Base-by-base conservation (phyloP, 2,888 invertebrate genomes). In the Pachydiplax longipennis region DNA sequence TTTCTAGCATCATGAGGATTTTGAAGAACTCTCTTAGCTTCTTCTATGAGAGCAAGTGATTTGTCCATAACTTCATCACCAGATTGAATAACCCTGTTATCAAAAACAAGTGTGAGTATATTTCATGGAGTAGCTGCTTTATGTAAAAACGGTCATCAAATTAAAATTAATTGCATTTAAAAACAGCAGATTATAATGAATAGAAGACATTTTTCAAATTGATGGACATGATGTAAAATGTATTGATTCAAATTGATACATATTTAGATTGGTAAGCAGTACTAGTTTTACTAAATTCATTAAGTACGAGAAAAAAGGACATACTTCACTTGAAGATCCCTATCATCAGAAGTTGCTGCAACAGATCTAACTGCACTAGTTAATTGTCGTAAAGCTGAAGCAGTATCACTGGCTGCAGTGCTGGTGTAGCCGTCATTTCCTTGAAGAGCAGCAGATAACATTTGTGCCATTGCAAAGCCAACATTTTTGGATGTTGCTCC, bases 361-460 rank as follows among this genome's bases (percentile, higher is more conserved):
- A 97, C 97, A 13, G 97, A 98, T 53, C 98, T 95, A 2, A 97
- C 96, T 8, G 97, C 96, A 87, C 95, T 95, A 13, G 96, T 96
- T 92, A 98, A 96, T 92, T 97, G 96, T 58, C 96, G 95, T 90
- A 99, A 94, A 8, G 96, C 96, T 92, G 96, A 95, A 0, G 98
- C 97, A 0, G 98, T 97, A 92, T 97, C 97, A 44, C 97, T 95
- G 0, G 97, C 97, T 2, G 98, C 97, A 92, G 96, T 96, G 5
- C 97, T 97, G 0, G 97, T 97, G 92, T 97, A 97, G 92, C 95
- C 96, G 91, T 97, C 96, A 93, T 98, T 98, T 6, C 96, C 96
- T 93, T 97, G 97, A 18, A 97, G 96, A 31, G 98, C 97, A 0
- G 98, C 98, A 25, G 98, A 97, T 90, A 98, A 95, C 91, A 99